Evolutionary conservation across 2,113 vertebrate genomes (phyloP).

Genomic region (Mungos mungo): DNA sequence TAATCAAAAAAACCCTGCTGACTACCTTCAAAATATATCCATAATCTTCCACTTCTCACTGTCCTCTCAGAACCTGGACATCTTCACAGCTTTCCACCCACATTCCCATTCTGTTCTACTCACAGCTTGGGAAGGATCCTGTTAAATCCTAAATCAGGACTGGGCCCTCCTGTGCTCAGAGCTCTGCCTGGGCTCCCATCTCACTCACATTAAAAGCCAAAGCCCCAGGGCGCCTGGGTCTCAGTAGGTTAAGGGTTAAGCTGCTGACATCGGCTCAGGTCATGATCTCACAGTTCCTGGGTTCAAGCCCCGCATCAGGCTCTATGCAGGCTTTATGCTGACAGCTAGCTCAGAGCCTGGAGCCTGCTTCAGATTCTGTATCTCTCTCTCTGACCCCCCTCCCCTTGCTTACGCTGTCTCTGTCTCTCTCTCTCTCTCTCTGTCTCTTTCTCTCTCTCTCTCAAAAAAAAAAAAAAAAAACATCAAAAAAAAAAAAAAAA

Average conservation of each 20-base stretch:
- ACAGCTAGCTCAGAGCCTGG: too few relatives aligned
- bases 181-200: background rate
- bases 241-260: too few relatives aligned
- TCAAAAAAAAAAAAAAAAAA: too few relatives aligned
- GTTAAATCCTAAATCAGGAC: conserved; percentile 26
- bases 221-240: background rate
- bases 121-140: background rate
- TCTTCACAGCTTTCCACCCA: background rate
- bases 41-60: background rate
- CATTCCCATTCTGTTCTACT: background rate
- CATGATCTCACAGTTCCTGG: too few relatives aligned
- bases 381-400: too few relatives aligned
- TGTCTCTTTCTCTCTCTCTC: too few relatives aligned
- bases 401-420: too few relatives aligned
- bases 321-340: too few relatives aligned
- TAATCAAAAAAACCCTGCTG: conserved; percentile 15
- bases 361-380: too few relatives aligned
- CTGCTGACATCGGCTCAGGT: too few relatives aligned
- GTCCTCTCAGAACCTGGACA: background rate
- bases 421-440: too few relatives aligned
- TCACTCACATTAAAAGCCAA: conserved; percentile 34
- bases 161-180: background rate
- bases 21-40: conserved; percentile 33
- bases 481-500: background rate
- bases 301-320: too few relatives aligned